phyloP scores from a whole-genome alignment of 2,113 vertebrate genomes.

The Muscicapa adusta region DNA sequence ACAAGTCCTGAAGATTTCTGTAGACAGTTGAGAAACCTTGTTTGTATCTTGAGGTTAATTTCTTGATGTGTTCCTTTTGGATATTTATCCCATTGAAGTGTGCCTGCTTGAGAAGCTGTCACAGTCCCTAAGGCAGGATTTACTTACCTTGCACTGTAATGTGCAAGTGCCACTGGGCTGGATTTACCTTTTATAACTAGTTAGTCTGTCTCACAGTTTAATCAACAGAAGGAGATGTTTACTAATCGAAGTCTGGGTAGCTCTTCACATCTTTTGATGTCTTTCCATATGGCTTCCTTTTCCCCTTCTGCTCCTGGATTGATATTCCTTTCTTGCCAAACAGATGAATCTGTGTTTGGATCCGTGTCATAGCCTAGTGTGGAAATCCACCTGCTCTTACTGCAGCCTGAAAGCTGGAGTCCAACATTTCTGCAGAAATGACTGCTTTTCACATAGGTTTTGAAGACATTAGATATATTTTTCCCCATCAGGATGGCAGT shows the following conservation, averaged over 20 bases:
- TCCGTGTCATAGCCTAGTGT: not conserved
- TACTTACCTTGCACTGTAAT: not conserved
- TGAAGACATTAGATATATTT: accelerated
- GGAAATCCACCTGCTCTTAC: not conserved
- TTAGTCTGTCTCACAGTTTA: not conserved
- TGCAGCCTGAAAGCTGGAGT: not conserved
- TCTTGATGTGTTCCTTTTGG: not conserved
- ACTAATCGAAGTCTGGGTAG: not conserved
- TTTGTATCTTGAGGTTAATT: not conserved
- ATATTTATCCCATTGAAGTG: not conserved
- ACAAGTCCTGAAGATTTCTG: not conserved
- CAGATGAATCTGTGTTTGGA: not conserved
- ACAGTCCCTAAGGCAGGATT: not conserved
- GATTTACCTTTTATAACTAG: not conserved
- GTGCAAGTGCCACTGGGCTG: not conserved
- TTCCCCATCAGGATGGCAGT: not conserved
- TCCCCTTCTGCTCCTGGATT: not conserved
- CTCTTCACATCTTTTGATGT: not conserved
- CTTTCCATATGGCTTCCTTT: not conserved
- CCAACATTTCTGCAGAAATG: not conserved
- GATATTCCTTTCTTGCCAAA: not conserved
- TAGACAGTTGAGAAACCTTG: not conserved
- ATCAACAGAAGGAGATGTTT: not conserved
- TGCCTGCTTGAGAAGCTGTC: not conserved
- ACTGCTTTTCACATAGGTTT: not conserved